Evolutionary conservation across 2,888 invertebrate genomes (phyloP), one percentile per base, ranked within the genome.

Genomic region (Galerucella pusilla): DNA sequence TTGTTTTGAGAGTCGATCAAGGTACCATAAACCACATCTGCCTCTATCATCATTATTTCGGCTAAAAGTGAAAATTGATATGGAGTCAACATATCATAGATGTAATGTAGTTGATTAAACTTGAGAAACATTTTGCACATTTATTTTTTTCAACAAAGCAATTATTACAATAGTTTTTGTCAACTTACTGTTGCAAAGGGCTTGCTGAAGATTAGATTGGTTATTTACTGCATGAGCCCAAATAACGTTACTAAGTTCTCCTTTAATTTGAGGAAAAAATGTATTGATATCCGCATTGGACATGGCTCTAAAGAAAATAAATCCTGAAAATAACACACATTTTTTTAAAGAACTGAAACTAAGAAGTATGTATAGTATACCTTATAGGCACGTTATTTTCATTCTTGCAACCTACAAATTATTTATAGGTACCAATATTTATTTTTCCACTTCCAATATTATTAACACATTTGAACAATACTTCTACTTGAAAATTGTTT

Each of bases 181-280:
- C 7, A 20, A 77, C 75, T 79, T 75, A 79, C 80, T 71, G 52
- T 85, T 90, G 52, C 88, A 87, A 63, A 96, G 87, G 54, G 92
- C 92, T 1, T 90, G 88, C 9, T 90, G 86, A 54, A 97, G 88
- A 77, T 91, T 88, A 0, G 89, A 88, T 83, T 90, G 90, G 81
- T 91, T 93, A 86, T 97, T 97, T 60, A 95, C 95, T 49, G 94
- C 96, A 87, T 97, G 97, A 0, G 93, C 94, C 97, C 97, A 97
- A 25, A 91, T 92, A 42, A 96, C 89, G 75, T 90, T 90, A 0
- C 94, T 93, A 69, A 95, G 88, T 85, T 96, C 94, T 71, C 89
- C 89, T 7, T 86, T 81, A 45, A 88, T 83, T n/a, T 86, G 82
- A 0, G 89, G 87, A 80, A 90, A 91, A 81, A 89, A 89, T n/a